Percentiles rank a stretch among this genome's conserved stretches.
Evolutionary conservation across 2,113 vertebrate species (phyloP).

Genomic region (Xerus inauris): DNA sequence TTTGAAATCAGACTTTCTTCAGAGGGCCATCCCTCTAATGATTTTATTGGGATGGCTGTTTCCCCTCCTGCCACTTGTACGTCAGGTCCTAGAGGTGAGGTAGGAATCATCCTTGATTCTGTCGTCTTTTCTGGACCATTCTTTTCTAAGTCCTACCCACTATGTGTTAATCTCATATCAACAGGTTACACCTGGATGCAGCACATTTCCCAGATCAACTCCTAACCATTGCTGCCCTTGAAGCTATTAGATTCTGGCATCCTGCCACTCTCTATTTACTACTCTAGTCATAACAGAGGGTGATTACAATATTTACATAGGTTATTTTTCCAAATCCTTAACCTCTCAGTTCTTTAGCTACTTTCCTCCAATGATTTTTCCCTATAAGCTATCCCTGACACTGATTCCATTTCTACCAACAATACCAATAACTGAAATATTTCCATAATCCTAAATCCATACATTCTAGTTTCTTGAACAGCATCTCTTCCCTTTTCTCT

Average conservation of each 20-base stretch:
- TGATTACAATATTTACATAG: neutral
- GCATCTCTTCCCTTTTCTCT: neutral
- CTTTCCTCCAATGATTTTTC: neutral
- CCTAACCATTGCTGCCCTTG: neutral
- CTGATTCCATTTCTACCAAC: neutral
- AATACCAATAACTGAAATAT: neutral
- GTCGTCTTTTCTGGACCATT: neutral
- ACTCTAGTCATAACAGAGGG: neutral
- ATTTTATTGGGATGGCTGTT: neutral
- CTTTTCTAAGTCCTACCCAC: neutral
- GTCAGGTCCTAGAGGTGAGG: neutral
- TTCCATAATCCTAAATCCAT: neutral
- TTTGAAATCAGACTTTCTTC: neutral
- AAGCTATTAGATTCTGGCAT: neutral
- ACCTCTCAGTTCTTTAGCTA: neutral
- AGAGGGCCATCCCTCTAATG: neutral
- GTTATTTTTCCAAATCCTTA: neutral
- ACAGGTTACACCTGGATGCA: neutral
- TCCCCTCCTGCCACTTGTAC: neutral
- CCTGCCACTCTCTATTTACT: neutral
- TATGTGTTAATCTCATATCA: neutral
- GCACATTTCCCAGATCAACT: neutral
- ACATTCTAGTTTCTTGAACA: neutral
- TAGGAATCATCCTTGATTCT: neutral
- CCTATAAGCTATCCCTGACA: neutral